Conservation (phyloP, 2,113 vertebrate species). For the Entomyzon cyanotis region DNA sequence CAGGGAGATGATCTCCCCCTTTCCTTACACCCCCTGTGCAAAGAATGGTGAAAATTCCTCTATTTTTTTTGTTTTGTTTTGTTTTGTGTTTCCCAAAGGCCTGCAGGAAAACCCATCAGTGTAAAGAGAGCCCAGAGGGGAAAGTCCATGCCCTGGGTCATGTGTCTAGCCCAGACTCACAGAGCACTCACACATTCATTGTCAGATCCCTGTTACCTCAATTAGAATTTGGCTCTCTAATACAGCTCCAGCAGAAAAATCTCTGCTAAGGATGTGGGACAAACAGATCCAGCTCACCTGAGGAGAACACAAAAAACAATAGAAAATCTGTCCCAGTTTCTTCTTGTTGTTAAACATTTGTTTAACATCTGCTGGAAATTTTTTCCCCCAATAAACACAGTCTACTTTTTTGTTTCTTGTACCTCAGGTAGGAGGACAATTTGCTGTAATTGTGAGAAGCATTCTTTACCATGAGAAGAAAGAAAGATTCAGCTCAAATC, state of each 20-base stretch:
- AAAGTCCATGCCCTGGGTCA: background rate
- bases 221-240: background rate
- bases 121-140: background rate
- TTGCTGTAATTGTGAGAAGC: background rate
- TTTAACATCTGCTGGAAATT: background rate
- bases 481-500: background rate
- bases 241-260: background rate
- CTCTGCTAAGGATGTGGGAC: background rate
- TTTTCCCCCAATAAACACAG: background rate
- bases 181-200: background rate
- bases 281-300: background rate
- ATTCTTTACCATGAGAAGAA: background rate
- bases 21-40: background rate
- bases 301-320: background rate
- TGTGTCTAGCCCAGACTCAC: background rate
- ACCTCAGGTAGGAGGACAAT: slow-evolving; percentile 2
- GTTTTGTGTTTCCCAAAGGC: background rate
- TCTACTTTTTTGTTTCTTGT: background rate
- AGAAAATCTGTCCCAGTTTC: background rate
- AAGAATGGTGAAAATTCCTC: background rate
- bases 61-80: background rate
- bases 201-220: background rate
- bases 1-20: background rate
- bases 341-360: background rate
- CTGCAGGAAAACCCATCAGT: slow-evolving; percentile 1